These are phyloP conservation scores for Macrosiphum euphorbiae DNA, from an alignment of 2,888 invertebrate species.

Conservation along the genomic window DNA sequence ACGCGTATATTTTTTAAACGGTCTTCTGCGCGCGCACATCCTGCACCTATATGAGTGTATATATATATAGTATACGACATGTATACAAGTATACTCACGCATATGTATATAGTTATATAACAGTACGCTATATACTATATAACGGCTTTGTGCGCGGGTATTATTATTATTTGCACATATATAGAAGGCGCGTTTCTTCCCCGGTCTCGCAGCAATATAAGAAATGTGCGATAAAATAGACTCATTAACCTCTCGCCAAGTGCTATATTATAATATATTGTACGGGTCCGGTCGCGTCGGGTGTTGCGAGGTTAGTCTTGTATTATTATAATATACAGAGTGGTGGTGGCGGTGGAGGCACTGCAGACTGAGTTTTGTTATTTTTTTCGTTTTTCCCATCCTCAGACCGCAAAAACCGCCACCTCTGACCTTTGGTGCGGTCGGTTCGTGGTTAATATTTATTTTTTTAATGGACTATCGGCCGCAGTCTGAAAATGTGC, in stretches of 20 bases:
- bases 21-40: not conserved
- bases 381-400: not conserved
- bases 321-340: not conserved
- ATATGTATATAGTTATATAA: not conserved
- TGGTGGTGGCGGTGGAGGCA: not conserved
- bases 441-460: slow-evolving; percentile 14
- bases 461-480: slow-evolving; percentile 33
- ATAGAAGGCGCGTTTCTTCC: not conserved
- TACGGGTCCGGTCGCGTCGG: not conserved
- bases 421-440: slow-evolving; percentile 20
- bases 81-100: not conserved
- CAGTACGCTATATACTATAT: not conserved
- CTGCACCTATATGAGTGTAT: not conserved
- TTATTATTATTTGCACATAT: not conserved
- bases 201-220: not conserved
- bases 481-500: slow-evolving; percentile 26
- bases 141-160: not conserved
- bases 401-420: not conserved
- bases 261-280: not conserved
- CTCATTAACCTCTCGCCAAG: slow-evolving; percentile 38
- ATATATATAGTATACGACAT: not conserved
- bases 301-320: not conserved
- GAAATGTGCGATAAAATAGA: slow-evolving; percentile 10
- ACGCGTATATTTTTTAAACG: slow-evolving; percentile 16
- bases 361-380: not conserved